Base-by-base conservation (phyloP, 2,888 invertebrate species). In the Watsonalla binaria region DNA sequence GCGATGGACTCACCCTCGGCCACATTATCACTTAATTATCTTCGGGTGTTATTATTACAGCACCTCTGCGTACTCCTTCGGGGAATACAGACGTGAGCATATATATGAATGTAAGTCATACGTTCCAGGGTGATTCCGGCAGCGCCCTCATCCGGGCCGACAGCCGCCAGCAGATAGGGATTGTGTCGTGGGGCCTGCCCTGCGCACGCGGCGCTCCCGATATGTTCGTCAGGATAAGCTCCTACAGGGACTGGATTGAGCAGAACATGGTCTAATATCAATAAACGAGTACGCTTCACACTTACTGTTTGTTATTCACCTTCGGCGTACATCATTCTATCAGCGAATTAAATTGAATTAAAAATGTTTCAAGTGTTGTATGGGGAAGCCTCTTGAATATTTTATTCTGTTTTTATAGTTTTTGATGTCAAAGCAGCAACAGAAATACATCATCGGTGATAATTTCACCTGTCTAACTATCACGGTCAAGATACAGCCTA, bases 131-230 rank as follows among this genome's bases (percentile, higher is more conserved):
- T 63, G 83, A 83, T 59, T 85, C 84, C 33, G 86, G 86, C 57
- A 76, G 78, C 47, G 74, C 83, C 0, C 65, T 86, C 0, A 62
- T 65, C 5, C 68, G 63, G 9, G 14, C 5, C 0, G 59, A 59
- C 45, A 59, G 52, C n/a, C 61, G 70, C 0, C 51, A 60, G 2
- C 83, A 82, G 59, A 50, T 83, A 49, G 86, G 82, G 8, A 46
- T 85, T 4, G 85, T 85, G 5, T 85, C 86, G 0, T 86, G 86
- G 86, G 85, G 85, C 54, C 73, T 80, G 65, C 77, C 82, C 0
- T 86, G 86, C 64, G 86, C 84, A 0, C 67, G 56, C 2, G 84
- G 81, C 0, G 78, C 74, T 0, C 85, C 86, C 0, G 86, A 86
- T 59, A 68, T 86, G 59, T 80, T 75, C 65, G 79, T 65, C 9